Evolutionary conservation across 2,797 vertebrate genomes (phyloP), one percentile per base, ranked within the genome.

Genomic region (Gymnocypris eckloni): DNA sequence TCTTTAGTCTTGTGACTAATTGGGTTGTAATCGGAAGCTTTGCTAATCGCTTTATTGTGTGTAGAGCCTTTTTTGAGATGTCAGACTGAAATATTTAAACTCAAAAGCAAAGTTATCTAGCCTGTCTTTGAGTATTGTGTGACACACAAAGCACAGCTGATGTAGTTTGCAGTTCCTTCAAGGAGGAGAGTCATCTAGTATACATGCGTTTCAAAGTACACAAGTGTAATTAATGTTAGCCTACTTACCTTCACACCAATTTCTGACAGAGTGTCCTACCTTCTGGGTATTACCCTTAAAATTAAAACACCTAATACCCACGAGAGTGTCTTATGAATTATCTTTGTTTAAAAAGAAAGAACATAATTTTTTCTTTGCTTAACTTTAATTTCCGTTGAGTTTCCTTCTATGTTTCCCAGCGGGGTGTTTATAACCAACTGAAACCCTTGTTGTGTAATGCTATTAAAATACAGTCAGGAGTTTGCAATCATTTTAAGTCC

Each of bases 221-320:
- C 45, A 79, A 18, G 33, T 52, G 56, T 87, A 80, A 84, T 80
- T 84, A 84, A 66, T 48, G 28, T 54, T 67, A 72, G 37, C 61
- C 82, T 79, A 87, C 52, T 54, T 69, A 54, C 52, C 48, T 84
- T 45, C 15, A 66, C 77, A 83, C 7, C 2, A 45, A 83, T 79
- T 80, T 73, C 80, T 66, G 77, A 56, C 54, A 59, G n/a, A 18
- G 11, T 50, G 56, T 64, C 71, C 37, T 54, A 56, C 71, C 76
- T 88, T 77, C 79, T 59, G 70, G 84, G 78, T 86, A 87, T 86
- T 81, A 81, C 56, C 80, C 67, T 86, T 72, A 75, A 83, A 88
- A 88, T 87, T 87, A 88, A 90, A 87, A 61, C 20, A 45, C 76
- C 33, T 80, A 83, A 50, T 87, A 11, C 81, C 64, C 86, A 8